Base-by-base conservation (phyloP, 2,888 invertebrate genomes). In the Aelia acuminata region DNA sequence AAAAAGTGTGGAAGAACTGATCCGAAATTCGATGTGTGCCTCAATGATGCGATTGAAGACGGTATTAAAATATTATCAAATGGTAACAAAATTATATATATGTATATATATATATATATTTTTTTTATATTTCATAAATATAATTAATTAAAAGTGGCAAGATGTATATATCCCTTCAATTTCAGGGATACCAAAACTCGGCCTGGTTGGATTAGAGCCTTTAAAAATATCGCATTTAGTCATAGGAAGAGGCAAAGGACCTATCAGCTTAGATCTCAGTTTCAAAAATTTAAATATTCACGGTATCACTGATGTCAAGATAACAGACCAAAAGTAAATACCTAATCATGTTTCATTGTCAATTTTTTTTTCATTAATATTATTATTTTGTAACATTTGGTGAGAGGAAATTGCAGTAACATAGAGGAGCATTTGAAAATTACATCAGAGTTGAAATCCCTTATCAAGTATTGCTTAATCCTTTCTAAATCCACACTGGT, bases 221-320 rank as follows among this genome's bases (percentile, higher is more conserved):
- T 88, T 90, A 31, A 53, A 85, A n/a, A 89, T 90, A 31, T 86
- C 88, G 15, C 85, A 89, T 35, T 85, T 90, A 84, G 50, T 63
- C 15, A 88, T 90, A 80, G 89, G 89, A 35, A 70, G 87, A 84
- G 90, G 90, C 8, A 88, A 88, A 88, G 89, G 89, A 35, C 89
- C 89, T 8, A 87, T 90, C 35, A 88, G 88, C 39, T 70, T 90
- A 48, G 89, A 90, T 31, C 57, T 90, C 20, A 90, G 75, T 10
- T 89, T 90, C 85, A 89, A 88, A 87, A 89, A 90, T 86, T 84
- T 90, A 80, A 89, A 90, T 63, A 90, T 90, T n/a, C 89, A 89
- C 48, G 90, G 90, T n/a, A 90, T 90, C 86, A 89, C 89, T 48
- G 84, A 89, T 85, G 88, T 89, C 31, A 88, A 87, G 86, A 88